These are phyloP conservation scores for Palloptera scutellata DNA, from an alignment of 2,888 invertebrate genomes.

Conservation along the genomic window DNA sequence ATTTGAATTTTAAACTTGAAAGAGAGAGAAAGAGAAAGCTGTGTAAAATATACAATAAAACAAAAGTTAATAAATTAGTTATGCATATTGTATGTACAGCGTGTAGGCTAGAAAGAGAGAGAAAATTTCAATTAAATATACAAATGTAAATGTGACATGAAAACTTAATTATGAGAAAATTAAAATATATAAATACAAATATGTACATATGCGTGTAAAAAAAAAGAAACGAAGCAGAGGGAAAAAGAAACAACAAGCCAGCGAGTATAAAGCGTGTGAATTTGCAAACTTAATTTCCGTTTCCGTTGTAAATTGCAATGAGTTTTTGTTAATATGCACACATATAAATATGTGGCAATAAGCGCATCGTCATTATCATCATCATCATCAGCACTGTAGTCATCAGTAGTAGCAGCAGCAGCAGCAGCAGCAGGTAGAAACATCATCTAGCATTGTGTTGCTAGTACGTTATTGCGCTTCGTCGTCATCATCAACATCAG, in stretches of 20 bases:
- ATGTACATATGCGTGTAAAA: not conserved
- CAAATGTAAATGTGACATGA: not conserved
- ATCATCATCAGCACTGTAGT: too few relatives aligned
- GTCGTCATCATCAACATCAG: too few relatives aligned
- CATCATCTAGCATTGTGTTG: too few relatives aligned
- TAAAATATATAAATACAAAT: not conserved
- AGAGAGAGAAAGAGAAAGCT: not conserved
- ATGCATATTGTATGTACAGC: not conserved
- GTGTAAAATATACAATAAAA: constrained; percentile 2
- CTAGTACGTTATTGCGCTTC: too few relatives aligned
- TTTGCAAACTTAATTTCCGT: not conserved
- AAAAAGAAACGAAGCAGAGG: not conserved
- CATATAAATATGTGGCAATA: too few relatives aligned
- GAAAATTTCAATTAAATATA: not conserved
- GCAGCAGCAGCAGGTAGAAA: too few relatives aligned
- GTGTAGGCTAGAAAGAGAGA: too few relatives aligned
- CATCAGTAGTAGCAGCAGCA: too few relatives aligned
- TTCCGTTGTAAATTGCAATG: not conserved
- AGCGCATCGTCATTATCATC: too few relatives aligned
- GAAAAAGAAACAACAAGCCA: not conserved
- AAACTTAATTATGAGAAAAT: not conserved
- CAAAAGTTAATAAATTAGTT: not conserved
- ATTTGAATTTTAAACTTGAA: constrained; percentile 13
- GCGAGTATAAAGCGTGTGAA: not conserved
- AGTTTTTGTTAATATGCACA: too few relatives aligned